phyloP scores from a whole-genome alignment of 2,797 vertebrate species.

The Choloepus didactylus region DNA sequence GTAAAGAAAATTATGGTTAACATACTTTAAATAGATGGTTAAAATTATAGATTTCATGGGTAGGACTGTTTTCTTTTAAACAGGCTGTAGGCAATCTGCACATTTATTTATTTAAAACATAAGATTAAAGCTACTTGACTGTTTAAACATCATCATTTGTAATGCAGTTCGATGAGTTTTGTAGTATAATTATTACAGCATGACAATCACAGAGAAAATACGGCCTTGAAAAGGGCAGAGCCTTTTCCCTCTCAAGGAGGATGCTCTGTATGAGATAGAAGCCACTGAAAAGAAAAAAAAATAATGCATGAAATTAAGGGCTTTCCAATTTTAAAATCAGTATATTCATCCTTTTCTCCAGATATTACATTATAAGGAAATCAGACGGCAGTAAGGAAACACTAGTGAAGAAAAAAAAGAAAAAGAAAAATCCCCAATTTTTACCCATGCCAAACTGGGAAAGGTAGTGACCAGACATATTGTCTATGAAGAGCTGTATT shows the following conservation, averaged over 20 bases:
- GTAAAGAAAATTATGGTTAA: conserved; percentile 71
- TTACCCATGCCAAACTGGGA: conserved; percentile 14
- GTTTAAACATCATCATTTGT: conserved; percentile 80
- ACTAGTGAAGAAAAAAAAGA: neutral
- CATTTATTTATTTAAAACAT: conserved; percentile 80
- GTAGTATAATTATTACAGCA: conserved; percentile 69
- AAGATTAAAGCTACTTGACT: conserved; percentile 77
- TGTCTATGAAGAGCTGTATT: neutral
- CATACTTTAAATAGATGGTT: conserved; percentile 69
- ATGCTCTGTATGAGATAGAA: conserved; percentile 32
- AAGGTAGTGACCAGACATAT: neutral
- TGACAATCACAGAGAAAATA: conserved; percentile 71
- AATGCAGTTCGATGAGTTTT: conserved; percentile 78
- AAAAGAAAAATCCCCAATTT: conserved; percentile 51
- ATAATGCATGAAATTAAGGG: conserved; percentile 54
- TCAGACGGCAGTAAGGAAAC: conserved; percentile 54
- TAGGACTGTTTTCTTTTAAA: conserved; percentile 73
- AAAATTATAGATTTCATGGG: conserved; percentile 76
- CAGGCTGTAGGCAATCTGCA: conserved; percentile 66
- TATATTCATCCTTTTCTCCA: neutral
- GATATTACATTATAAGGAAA: conserved; percentile 21
- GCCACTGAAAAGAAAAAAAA: neutral
- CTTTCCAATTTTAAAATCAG: conserved; percentile 67
- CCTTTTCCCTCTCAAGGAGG: conserved; percentile 47
- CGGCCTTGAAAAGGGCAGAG: conserved; percentile 71